Conservation (phyloP, 2,113 vertebrate genomes). For the Takifugu bimaculatus region DNA sequence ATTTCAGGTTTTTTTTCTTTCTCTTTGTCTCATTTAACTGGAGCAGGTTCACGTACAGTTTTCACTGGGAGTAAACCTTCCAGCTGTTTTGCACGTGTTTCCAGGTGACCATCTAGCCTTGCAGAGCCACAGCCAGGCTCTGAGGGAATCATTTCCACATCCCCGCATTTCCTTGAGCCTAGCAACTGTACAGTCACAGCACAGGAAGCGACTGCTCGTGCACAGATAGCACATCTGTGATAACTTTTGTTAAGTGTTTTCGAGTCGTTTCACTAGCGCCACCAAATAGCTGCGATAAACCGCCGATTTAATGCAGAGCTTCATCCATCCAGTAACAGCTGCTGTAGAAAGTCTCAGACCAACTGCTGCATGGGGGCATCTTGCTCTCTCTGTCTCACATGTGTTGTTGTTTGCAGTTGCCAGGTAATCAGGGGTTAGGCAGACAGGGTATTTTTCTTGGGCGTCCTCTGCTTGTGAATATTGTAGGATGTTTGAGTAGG, state of each 20-base stretch:
- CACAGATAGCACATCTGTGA: neutral
- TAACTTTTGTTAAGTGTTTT: neutral
- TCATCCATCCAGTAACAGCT: too few relatives aligned
- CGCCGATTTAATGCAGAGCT: too few relatives aligned
- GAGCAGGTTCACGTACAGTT: neutral
- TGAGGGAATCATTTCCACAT: slow-evolving; percentile 24
- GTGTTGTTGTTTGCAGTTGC: neutral
- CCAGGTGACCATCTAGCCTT: slow-evolving; percentile 18
- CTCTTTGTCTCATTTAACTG: slow-evolving; percentile 5
- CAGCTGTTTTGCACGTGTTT: slow-evolving; percentile 5
- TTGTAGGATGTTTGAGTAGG: neutral
- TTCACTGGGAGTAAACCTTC: neutral
- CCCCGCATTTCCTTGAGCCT: slow-evolving; percentile 7
- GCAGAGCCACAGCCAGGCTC: neutral
- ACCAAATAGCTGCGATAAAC: too few relatives aligned
- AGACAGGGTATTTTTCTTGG: too few relatives aligned
- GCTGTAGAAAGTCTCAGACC: too few relatives aligned
- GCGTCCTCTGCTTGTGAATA: too few relatives aligned
- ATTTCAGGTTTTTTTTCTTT: neutral
- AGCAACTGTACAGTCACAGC: neutral
- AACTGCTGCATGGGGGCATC: too few relatives aligned
- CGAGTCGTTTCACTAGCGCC: neutral
- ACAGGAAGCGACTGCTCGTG: neutral
- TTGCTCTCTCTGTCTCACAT: neutral
- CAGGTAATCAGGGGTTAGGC: neutral